Evolutionary conservation across 2,113 vertebrate genomes (phyloP), one percentile per base, ranked within the genome.

Genomic region (Syngnathoides biaculeatus): DNA sequence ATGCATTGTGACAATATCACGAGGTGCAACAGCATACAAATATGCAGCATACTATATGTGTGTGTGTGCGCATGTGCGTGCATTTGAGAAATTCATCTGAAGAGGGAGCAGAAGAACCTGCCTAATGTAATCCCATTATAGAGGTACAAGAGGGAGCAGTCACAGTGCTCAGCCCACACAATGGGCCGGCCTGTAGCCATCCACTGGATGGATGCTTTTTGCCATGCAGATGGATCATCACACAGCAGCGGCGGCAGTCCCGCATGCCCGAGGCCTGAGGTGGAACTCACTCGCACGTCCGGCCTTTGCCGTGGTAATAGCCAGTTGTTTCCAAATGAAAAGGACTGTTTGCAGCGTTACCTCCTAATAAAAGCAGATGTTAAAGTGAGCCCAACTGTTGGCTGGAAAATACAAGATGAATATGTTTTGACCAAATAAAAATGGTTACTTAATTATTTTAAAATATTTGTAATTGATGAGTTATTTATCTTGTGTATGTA

Each of bases 91-190:
- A 71, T 67, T 66, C 58, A 59, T 72, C 66, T 75, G 73, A 68
- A 74, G 74, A 79, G 79, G 55, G 74, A 81, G 86, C 75, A 77
- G 77, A 88, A 81, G 86, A 89, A 87, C 85, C 84, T 86, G 84
- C 79, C 85, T 90, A 90, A 89, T 90, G 86, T 90, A 90, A 90
- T 90, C 89, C 89, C 87, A 90, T 90, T 90, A 90, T 74, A 53
- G 80, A 83, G 82, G 87, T 90, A 90, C 89, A 90, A 89, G 87
- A 85, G 89, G 82, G 85, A 89, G 86, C 87, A 90, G 89, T 90
- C 89, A 90, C 87, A 89, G 85, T 83, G 78, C 85, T 88, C 86
- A 89, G 86, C 86, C 89, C 79, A 88, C 87, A 90, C 89, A 90
- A 88, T 87, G 82, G 84, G 85, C 73, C 80, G 67, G 79, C 74